These are phyloP conservation scores for Pogona vitticeps DNA, from an alignment of 2,113 vertebrate genomes.

Conservation along the genomic window DNA sequence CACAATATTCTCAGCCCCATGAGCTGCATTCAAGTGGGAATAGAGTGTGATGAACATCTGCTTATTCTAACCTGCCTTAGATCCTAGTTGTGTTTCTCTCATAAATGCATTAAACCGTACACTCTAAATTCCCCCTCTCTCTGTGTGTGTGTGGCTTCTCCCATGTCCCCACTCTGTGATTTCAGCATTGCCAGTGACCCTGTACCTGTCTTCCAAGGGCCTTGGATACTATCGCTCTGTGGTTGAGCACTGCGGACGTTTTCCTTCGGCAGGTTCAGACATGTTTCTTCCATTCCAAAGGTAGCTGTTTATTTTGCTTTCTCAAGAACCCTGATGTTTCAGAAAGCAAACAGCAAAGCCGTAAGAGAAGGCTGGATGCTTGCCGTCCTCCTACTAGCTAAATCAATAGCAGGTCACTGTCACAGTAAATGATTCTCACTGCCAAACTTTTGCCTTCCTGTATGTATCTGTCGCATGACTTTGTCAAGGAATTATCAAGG, in stretches of 20 bases:
- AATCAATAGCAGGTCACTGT: slow-evolving; percentile 12
- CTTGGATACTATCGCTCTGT: background rate
- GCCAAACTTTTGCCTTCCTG: slow-evolving; percentile 15
- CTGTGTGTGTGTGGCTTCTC: no score
- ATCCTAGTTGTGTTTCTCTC: no score
- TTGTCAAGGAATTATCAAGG: background rate
- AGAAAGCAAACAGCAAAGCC: background rate
- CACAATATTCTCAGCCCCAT: no score
- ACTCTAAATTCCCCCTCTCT: no score
- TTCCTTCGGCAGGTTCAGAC: background rate
- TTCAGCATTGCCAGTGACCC: no score
- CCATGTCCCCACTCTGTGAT: no score
- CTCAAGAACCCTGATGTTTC: background rate
- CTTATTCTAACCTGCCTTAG: no score
- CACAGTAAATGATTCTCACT: background rate
- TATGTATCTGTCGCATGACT: accelerated
- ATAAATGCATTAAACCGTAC: no score
- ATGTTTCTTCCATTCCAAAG: background rate
- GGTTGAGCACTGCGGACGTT: background rate
- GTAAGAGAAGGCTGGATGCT: background rate
- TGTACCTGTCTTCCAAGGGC: background rate
- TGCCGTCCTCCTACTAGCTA: accelerated
- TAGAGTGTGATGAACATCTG: no score
- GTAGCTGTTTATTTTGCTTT: background rate
- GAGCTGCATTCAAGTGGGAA: no score